These are phyloP conservation scores for Enteromius thamalakanensis DNA, from an alignment of 2,797 vertebrate genomes.

Conservation along the genomic window DNA sequence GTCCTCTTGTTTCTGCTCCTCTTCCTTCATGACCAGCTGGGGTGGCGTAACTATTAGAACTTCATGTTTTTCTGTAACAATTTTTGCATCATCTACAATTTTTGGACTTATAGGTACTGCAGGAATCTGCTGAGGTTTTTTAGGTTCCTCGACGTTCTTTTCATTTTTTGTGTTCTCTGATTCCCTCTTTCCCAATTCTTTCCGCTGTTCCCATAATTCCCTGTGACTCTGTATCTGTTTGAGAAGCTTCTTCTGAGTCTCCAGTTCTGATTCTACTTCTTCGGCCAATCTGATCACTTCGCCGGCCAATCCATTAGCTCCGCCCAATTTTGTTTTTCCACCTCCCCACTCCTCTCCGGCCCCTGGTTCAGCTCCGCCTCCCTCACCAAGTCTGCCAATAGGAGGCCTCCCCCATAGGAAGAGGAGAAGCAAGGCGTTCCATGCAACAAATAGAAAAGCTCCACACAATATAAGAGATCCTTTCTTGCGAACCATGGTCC, in stretches of 20 bases:
- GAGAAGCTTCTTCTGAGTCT: slow-evolving; percentile 86
- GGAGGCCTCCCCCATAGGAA: slow-evolving; percentile 91
- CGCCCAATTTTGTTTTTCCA: slow-evolving; percentile 64
- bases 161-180: slow-evolving; percentile 30
- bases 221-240: slow-evolving; percentile 85
- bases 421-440: slow-evolving; percentile 93
- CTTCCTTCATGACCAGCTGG: slow-evolving; percentile 9
- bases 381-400: slow-evolving; percentile 72
- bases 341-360: slow-evolving; percentile 78
- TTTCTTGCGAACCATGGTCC: slow-evolving; percentile 89
- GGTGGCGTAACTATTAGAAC: slow-evolving; percentile 46
- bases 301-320: slow-evolving; percentile 74
- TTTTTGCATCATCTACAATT: slow-evolving; percentile 48
- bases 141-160: slow-evolving; percentile 52
- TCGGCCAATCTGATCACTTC: slow-evolving; percentile 88
- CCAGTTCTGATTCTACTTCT: slow-evolving; percentile 87
- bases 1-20: slow-evolving; percentile 15
- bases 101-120: slow-evolving; percentile 53
- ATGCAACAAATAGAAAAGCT: slow-evolving; percentile 89
- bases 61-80: slow-evolving; percentile 44
- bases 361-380: slow-evolving; percentile 78
- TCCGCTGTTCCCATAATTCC: slow-evolving; percentile 76
- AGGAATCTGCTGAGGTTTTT: slow-evolving; percentile 47
- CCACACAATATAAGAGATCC: slow-evolving; percentile 87
- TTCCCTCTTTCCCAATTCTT: slow-evolving; percentile 70